phyloP scores from a whole-genome alignment of 64 coral and sea anemone genomes.

The Montipora capricornis region DNA sequence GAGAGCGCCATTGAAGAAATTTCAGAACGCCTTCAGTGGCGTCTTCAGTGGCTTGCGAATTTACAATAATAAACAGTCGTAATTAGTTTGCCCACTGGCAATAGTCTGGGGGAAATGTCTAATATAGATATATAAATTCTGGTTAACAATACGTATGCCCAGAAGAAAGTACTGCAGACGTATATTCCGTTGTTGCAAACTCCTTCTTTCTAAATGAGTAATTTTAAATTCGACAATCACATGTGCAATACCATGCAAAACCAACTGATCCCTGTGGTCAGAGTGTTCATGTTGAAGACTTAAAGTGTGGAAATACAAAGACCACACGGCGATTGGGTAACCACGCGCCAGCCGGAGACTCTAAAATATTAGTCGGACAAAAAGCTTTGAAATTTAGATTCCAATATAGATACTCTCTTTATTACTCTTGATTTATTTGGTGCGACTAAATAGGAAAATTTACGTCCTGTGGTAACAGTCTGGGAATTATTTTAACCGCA shows the following conservation, averaged over 20 bases:
- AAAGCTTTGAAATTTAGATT: not conserved
- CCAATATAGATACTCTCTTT: not conserved
- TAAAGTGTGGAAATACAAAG: not conserved
- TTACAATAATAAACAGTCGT: not conserved
- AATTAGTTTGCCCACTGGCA: slow-evolving; percentile 3
- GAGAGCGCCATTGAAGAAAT: not conserved
- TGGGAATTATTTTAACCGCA: not conserved
- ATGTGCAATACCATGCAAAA: slow-evolving; percentile 17
- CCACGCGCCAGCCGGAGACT: not conserved
- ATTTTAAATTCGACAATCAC: not conserved
- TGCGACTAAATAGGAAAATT: not conserved
- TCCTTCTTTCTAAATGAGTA: not conserved
- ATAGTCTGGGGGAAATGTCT: not conserved
- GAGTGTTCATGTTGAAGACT: not conserved
- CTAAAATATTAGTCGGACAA: not conserved
- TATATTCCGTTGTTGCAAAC: no score
- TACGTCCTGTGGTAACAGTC: not conserved
- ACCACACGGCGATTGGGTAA: not conserved
- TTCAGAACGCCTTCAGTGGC: no score
- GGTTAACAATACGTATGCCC: no score
- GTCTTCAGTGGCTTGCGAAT: no score
- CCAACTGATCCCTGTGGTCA: not conserved
- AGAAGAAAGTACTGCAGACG: no score
- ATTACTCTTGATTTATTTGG: not conserved
- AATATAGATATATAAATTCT: no score